Evolutionary conservation across 2,113 vertebrate genomes (phyloP).

Genomic region (Mobula hypostoma): DNA sequence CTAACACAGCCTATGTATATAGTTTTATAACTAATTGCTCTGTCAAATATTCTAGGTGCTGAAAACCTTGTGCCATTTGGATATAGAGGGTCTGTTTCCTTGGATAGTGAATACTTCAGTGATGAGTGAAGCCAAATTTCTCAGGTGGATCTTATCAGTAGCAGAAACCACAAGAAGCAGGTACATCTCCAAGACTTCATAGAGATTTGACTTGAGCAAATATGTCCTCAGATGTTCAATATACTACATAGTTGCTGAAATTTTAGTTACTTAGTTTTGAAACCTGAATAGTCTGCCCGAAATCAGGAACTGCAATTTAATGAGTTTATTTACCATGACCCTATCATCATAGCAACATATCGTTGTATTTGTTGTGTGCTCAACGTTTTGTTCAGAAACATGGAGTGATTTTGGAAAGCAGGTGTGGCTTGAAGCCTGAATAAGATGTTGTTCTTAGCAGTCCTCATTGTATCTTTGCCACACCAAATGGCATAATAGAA

Average conservation of each 20-base stretch:
- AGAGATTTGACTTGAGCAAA: background rate
- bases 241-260: background rate
- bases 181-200: constrained; percentile 49
- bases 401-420: background rate
- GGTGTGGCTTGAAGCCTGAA: constrained; percentile 22
- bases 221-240: background rate
- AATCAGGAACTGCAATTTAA: background rate
- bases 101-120: constrained; percentile 53
- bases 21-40: constrained; percentile 9
- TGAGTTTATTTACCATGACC: background rate
- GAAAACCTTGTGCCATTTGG: constrained; percentile 62
- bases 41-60: constrained; percentile 60
- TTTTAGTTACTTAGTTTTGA: background rate
- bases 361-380: background rate
- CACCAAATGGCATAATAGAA: background rate
- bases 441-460: background rate
- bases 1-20: background rate
- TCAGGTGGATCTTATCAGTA: constrained; percentile 65
- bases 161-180: constrained; percentile 60
- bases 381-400: constrained; percentile 14
- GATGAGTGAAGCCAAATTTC: constrained; percentile 60
- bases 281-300: background rate
- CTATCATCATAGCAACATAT: background rate
- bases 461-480: background rate
- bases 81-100: constrained; percentile 55